These are phyloP conservation scores for Trissolcus brochymenae DNA, from an alignment of 2,888 invertebrate genomes.

Conservation along the genomic window DNA sequence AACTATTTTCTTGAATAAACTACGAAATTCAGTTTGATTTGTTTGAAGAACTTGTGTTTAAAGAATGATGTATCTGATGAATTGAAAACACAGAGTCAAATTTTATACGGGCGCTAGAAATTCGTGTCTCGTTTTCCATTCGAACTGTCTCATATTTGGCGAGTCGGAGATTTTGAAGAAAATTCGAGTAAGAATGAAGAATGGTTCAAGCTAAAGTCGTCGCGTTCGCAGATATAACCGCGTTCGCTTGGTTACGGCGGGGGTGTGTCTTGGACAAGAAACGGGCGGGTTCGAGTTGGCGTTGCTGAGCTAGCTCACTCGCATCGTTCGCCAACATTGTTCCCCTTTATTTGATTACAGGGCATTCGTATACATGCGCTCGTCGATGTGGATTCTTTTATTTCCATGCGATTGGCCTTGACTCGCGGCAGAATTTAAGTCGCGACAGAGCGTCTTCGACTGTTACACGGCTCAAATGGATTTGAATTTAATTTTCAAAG, in stretches of 20 bases:
- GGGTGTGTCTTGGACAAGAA: constrained; percentile 77
- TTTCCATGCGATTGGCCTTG: constrained; percentile 62
- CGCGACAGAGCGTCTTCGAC: constrained; percentile 44
- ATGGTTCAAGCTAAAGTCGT: constrained; percentile 46
- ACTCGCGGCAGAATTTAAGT: constrained; percentile 42
- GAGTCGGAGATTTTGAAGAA: constrained; percentile 37
- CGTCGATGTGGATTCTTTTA: constrained; percentile 64
- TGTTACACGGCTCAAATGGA: constrained; percentile 48
- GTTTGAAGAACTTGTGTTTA: neutral
- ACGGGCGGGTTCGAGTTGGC: constrained; percentile 75
- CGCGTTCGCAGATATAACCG: constrained; percentile 57
- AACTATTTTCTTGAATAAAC: neutral
- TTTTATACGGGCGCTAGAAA: constrained; percentile 7
- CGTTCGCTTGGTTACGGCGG: constrained; percentile 70
- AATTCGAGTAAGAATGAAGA: constrained; percentile 50
- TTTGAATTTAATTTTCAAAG: constrained; percentile 50
- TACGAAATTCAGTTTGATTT: neutral
- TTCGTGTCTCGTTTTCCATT: constrained; percentile 39
- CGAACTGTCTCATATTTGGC: constrained; percentile 47
- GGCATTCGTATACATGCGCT: constrained; percentile 75
- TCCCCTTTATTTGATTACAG: constrained; percentile 76
- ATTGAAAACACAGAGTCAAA: constrained; percentile 15
- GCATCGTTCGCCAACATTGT: constrained; percentile 74
- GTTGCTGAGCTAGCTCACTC: constrained; percentile 71
- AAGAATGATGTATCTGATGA: constrained; percentile 6